Conservation (phyloP, 2,113 vertebrate species). For the Scartelaos histophorus region DNA sequence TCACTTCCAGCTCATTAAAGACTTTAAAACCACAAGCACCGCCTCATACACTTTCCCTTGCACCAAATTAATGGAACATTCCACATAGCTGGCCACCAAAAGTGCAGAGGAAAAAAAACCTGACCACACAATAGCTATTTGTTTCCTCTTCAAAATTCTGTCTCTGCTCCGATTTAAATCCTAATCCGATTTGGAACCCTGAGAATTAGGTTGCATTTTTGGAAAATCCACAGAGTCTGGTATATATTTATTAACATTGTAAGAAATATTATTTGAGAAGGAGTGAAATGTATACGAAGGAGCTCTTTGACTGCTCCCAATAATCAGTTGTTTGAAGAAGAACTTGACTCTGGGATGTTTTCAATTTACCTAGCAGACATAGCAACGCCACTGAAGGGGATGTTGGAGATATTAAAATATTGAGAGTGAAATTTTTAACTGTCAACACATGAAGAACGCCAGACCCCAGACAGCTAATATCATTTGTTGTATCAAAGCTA, state of each 20-base stretch:
- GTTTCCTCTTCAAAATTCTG: constrained; percentile 41
- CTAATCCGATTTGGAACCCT: constrained; percentile 18
- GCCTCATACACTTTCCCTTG: constrained; percentile 41
- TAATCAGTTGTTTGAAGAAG: constrained; percentile 16
- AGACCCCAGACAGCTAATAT: neutral
- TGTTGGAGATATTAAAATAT: constrained; percentile 6
- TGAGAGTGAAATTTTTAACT: neutral
- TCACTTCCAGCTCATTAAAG: constrained; percentile 62
- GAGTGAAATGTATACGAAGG: neutral
- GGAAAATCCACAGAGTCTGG: constrained; percentile 1
- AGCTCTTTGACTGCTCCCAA: neutral
- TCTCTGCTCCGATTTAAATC: constrained; percentile 19
- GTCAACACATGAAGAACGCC: neutral
- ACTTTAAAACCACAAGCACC: constrained; percentile 50
- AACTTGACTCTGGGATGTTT: constrained; percentile 15
- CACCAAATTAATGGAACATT: constrained; percentile 62
- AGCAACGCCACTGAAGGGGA: neutral
- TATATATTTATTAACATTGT: constrained; percentile 9
- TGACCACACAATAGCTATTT: constrained; percentile 58
- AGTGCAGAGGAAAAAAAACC: neutral
- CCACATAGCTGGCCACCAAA: constrained; percentile 47
- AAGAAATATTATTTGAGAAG: constrained; percentile 10
- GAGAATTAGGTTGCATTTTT: constrained; percentile 29
- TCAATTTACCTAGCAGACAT: constrained; percentile 17
- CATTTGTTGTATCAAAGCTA: neutral